Evolutionary conservation across 2,888 invertebrate genomes (phyloP), one percentile per base, ranked within the genome.

Genomic region (Vandiemenella viatica): DNA sequence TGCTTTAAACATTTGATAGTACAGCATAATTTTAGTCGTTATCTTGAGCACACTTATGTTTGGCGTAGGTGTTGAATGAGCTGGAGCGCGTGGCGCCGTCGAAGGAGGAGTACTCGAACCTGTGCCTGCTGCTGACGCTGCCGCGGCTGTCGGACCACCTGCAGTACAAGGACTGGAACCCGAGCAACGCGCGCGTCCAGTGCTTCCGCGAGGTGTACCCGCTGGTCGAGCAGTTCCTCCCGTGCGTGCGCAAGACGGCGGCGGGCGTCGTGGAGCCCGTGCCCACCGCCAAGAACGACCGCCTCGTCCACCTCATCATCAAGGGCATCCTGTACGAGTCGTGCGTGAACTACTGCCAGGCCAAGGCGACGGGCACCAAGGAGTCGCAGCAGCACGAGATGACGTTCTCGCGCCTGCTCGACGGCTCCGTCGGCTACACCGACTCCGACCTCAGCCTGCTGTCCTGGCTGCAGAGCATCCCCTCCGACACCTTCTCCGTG

Each of bases 101-200:
- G 20, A 91, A 91, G 68, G 93, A 95, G 61, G 95, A 95, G 62
- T 93, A 95, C 70, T 90, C 90, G 51, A 86, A 85, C 61, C 70
- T 96, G 57, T 95, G 95, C 66, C 74, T 93, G 55, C 70, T 96
- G 49, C 70, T 96, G 55, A 93, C 95, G 1, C 70, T 95, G 44
- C 92, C 93, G n/a, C 78, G 88, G 60, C 75, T 96, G 48, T 85
- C 88, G 6, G 93, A 95, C 67, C 92, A 95, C 64, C 75, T 84
- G 53, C 88, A 90, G 61, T 95, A 91, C 66, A 84, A 87, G 52
- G 85, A 90, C 69, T 96, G 96, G 96, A 96, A 96, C 69, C 95
- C 95, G 3, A 91, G 90, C 62, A 90, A 88, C 62, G 95, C 93
- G 6, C 70, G 89, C 49, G 88, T 95, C 8, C 85, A 90, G 64